These are phyloP conservation scores for Choristoneura fumiferana DNA, from an alignment of 1,140 invertebrate species.

Conservation along the genomic window DNA sequence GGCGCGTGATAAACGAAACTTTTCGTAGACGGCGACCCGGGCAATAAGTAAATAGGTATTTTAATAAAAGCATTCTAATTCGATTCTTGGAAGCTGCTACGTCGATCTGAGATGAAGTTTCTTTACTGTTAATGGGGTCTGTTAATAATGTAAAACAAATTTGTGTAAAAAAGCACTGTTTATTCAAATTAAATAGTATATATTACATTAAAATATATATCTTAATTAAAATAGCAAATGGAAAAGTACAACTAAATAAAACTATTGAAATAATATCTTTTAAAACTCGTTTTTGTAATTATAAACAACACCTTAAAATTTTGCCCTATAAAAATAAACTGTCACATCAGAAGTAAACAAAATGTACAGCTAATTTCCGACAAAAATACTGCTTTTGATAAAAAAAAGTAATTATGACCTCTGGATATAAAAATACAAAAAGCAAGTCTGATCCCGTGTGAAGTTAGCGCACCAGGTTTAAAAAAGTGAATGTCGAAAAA, in stretches of 20 bases:
- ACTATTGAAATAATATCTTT: conserved; percentile 72
- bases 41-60: too few relatives aligned
- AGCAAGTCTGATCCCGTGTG: conserved; percentile 60
- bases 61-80: too few relatives aligned
- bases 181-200: conserved; percentile 79
- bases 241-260: conserved; percentile 72
- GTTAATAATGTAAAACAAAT: too few relatives aligned
- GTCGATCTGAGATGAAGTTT: too few relatives aligned
- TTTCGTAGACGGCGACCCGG: too few relatives aligned
- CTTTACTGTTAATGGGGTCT: too few relatives aligned
- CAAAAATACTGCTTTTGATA: conserved; percentile 43
- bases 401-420: conserved; percentile 34
- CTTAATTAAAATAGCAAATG: conserved; percentile 75
- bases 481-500: conserved; percentile 68
- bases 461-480: conserved; percentile 56
- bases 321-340: conserved; percentile 51
- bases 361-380: conserved; percentile 41
- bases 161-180: conserved; percentile 72
- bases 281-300: conserved; percentile 51
- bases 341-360: conserved; percentile 44
- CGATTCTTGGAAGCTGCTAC: too few relatives aligned
- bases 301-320: conserved; percentile 60
- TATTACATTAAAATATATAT: conserved; percentile 77
- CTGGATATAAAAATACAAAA: conserved; percentile 77
- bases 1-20: too few relatives aligned